Conservation (phyloP, 2,797 vertebrate genomes). For the Coracias cyanogaster region DNA sequence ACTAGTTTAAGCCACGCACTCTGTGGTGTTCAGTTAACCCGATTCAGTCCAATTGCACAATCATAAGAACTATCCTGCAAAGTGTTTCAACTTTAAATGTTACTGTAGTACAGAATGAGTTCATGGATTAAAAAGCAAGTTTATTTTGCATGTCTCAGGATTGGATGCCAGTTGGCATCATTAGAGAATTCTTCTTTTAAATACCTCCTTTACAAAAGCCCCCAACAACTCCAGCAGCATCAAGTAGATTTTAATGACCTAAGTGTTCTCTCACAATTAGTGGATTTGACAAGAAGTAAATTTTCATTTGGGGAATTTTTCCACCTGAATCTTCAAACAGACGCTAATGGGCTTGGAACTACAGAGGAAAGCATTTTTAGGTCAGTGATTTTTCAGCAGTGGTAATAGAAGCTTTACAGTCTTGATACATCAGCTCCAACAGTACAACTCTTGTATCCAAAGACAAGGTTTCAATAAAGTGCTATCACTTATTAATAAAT, state of each 20-base stretch:
- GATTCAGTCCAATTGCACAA: neutral
- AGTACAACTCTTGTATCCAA: slow-evolving; percentile 56
- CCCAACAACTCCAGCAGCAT: neutral
- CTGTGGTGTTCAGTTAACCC: neutral
- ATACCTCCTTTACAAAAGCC: neutral
- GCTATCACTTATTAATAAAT: slow-evolving; percentile 66
- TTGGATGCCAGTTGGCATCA: neutral
- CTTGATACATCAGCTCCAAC: slow-evolving; percentile 43
- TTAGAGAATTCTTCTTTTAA: neutral
- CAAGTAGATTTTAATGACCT: slow-evolving; percentile 54
- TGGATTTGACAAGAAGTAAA: slow-evolving; percentile 52
- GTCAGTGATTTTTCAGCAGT: slow-evolving; percentile 65
- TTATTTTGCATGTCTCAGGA: neutral
- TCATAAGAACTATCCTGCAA: neutral
- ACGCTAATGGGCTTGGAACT: slow-evolving; percentile 57
- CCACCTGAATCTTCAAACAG: slow-evolving; percentile 68
- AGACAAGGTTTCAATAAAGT: slow-evolving; percentile 31
- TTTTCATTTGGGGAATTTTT: slow-evolving; percentile 61
- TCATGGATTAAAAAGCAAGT: neutral
- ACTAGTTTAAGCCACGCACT: neutral
- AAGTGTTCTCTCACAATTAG: slow-evolving; percentile 37
- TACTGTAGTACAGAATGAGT: neutral
- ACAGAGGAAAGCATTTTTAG: slow-evolving; percentile 66
- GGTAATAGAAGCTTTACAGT: slow-evolving; percentile 40
- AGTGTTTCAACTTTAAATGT: neutral